Conservation (phyloP, 2,888 invertebrate species). For the Pristionchus maxplancki region DNA sequence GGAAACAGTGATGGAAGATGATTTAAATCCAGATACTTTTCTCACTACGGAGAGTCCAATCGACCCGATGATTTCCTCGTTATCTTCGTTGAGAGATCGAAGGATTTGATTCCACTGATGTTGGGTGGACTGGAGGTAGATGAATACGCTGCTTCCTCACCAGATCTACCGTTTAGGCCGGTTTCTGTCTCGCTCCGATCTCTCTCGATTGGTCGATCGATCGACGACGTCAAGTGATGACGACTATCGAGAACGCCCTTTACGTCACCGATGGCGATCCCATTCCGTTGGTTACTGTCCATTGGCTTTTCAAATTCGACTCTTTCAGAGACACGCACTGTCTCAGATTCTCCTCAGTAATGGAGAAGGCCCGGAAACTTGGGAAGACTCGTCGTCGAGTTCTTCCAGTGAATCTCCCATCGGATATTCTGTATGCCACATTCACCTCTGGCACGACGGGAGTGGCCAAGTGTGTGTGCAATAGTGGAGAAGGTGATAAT, state of each 20-base stretch:
- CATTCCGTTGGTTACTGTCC: neutral
- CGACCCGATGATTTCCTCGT: constrained; percentile 3
- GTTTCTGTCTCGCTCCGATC: constrained; percentile 13
- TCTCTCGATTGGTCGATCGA: constrained; percentile 20
- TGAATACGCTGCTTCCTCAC: neutral
- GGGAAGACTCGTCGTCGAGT: neutral
- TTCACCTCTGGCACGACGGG: constrained; percentile 75
- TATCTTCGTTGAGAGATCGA: constrained; percentile 1
- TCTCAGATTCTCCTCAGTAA: neutral
- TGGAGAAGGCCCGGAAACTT: neutral
- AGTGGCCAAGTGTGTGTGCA: constrained; percentile 67
- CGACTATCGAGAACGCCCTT: neutral
- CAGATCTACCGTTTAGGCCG: neutral
- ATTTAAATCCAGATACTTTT: neutral
- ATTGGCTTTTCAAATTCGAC: neutral
- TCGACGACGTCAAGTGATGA: neutral
- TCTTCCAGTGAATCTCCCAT: neutral
- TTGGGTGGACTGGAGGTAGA: neutral
- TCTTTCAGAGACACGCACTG: neutral
- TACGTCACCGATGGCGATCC: neutral
- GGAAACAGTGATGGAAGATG: neutral
- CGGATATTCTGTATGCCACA: constrained; percentile 64
- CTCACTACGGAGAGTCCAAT: constrained; percentile 6
- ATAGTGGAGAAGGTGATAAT: constrained; percentile 55
- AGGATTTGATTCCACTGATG: neutral